Conservation (phyloP, 1,140 invertebrate species). For the Physella acuta region DNA sequence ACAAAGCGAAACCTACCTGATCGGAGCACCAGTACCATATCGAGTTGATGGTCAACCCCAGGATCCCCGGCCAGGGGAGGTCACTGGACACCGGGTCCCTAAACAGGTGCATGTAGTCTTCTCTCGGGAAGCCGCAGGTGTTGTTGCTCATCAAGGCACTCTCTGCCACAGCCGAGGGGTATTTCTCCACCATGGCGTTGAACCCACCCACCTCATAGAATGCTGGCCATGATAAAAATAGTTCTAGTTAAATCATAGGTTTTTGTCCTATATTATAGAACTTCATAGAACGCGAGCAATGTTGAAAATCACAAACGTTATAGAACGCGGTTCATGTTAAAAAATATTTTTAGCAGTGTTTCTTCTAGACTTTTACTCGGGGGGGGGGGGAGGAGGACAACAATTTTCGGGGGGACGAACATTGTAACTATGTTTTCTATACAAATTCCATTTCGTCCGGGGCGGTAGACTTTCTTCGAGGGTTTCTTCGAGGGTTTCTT, state of each 20-base stretch:
- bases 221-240: conserved; percentile 30
- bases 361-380: too few species aligned
- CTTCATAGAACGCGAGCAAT: too few species aligned
- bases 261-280: too few species aligned
- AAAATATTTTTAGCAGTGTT: too few species aligned
- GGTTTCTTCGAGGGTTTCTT: too few species aligned
- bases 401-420: too few species aligned
- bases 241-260: neutral
- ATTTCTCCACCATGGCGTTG: conserved; percentile 57
- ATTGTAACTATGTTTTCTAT: too few species aligned
- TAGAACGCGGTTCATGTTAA: too few species aligned
- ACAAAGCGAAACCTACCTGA: conserved; percentile 59
- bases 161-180: conserved; percentile 60
- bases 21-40: conserved; percentile 69
- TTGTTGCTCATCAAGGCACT: conserved; percentile 37
- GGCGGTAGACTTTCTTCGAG: too few species aligned
- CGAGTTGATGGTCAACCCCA: conserved; percentile 63
- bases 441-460: too few species aligned
- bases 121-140: conserved; percentile 51
- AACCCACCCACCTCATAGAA: conserved; percentile 63
- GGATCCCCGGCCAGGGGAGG: conserved; percentile 64
- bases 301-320: too few species aligned
- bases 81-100: conserved; percentile 53
- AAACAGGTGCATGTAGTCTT: conserved; percentile 63
- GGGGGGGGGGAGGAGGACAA: too few species aligned